These are phyloP conservation scores for Oligia strigilis DNA, from an alignment of 2,888 invertebrate species.

Conservation along the genomic window DNA sequence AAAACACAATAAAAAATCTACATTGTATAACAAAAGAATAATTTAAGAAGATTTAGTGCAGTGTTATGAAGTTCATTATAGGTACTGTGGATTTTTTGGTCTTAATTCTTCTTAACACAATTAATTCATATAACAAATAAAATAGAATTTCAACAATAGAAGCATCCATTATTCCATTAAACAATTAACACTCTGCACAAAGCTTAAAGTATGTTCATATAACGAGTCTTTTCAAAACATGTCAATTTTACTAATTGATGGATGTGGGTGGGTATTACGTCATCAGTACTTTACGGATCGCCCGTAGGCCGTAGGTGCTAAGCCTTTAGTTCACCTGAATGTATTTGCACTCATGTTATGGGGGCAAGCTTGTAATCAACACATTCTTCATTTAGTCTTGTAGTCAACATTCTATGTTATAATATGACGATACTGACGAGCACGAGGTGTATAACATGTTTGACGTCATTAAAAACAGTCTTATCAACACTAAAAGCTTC, in stretches of 20 bases:
- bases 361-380: neutral
- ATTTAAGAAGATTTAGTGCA: neutral
- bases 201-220: too few species aligned
- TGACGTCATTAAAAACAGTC: too few species aligned
- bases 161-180: slow-evolving; percentile 35
- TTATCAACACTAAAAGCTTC: too few species aligned
- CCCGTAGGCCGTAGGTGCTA: neutral
- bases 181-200: slow-evolving; percentile 40
- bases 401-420: too few species aligned
- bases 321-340: neutral
- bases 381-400: too few species aligned
- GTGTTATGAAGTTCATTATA: neutral
- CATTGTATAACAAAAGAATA: neutral
- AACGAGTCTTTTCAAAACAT: slow-evolving; percentile 11
- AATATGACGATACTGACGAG: too few species aligned
- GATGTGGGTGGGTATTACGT: slow-evolving; percentile 20
- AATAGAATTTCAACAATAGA: neutral
- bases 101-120: neutral
- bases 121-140: slow-evolving; percentile 13
- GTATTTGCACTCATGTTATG: neutral
- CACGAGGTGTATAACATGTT: neutral
- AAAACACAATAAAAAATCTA: neutral
- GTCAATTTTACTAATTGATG: slow-evolving; percentile 41
- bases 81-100: neutral
- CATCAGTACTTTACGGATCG: neutral